phyloP scores from a whole-genome alignment of 2,888 invertebrate species.

The Neuroscelio doddi region DNA sequence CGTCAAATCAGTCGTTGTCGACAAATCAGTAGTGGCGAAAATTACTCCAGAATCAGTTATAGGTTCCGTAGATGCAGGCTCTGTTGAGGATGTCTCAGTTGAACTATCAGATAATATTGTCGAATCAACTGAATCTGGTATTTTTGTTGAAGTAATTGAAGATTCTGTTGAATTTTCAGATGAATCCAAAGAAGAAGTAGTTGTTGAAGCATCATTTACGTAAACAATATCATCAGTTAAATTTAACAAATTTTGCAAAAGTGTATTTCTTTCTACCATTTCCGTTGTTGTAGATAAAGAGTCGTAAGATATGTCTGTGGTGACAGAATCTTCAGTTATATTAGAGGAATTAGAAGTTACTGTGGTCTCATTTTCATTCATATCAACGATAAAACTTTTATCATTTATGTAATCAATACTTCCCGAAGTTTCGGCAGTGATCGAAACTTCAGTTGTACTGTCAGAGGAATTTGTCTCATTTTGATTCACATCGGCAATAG shows the following conservation, averaged over 20 bases:
- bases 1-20: conserved; percentile 24
- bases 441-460: background rate
- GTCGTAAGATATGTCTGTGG: too few relatives aligned
- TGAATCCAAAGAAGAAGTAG: too few relatives aligned
- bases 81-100: conserved; percentile 7
- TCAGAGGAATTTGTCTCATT: background rate
- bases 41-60: background rate
- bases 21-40: conserved; percentile 1
- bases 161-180: conserved; percentile 1
- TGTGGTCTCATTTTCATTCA: background rate
- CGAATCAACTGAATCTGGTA: conserved; percentile 3
- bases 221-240: too few relatives aligned
- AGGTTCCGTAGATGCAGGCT: background rate
- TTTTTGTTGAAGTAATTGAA: conserved; percentile 6
- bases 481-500: background rate
- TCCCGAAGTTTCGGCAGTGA: background rate
- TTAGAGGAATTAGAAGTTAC: background rate
- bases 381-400: background rate
- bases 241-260: too few relatives aligned
- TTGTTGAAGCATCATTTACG: too few relatives aligned
- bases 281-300: too few relatives aligned
- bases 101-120: conserved; percentile 7
- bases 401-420: background rate
- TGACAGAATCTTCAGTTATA: too few relatives aligned
- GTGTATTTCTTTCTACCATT: too few relatives aligned